Conservation (phyloP, 2,888 invertebrate species). For the Drosophila leonis region DNA sequence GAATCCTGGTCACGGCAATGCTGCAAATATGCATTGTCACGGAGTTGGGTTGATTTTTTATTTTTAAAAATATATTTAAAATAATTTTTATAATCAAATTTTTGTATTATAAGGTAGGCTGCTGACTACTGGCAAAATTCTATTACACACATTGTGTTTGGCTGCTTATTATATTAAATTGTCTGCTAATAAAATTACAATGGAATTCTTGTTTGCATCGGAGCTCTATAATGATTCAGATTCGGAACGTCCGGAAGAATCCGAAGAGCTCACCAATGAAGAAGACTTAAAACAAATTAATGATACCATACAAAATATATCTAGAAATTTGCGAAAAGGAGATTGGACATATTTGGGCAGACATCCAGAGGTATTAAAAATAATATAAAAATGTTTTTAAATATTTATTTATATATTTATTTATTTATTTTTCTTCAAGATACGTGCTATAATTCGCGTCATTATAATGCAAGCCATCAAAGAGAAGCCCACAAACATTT, state of each 20-base stretch:
- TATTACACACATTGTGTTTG: background rate
- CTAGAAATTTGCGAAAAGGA: constrained; percentile 46
- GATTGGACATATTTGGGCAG: constrained; percentile 58
- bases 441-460: constrained; percentile 62
- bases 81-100: background rate
- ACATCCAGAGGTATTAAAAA: constrained; percentile 54
- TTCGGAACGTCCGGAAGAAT: background rate
- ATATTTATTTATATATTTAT: background rate
- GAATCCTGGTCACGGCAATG: constrained; percentile 77
- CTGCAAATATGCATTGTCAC: constrained; percentile 65
- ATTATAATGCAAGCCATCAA: constrained; percentile 46
- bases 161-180: constrained; percentile 3
- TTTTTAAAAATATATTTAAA: background rate
- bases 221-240: constrained; percentile 8
- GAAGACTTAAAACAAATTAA: constrained; percentile 32
- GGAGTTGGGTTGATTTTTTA: constrained; percentile 51
- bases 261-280: background rate
- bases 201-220: constrained; percentile 19
- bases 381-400: background rate
- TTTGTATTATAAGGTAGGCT: constrained; percentile 9
- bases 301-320: constrained; percentile 42
- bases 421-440: constrained; percentile 4
- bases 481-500: constrained; percentile 35
- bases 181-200: constrained; percentile 12
- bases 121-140: background rate